Evolutionary conservation across 1,140 invertebrate genomes (phyloP).

Genomic region (Heliconius hermathena): DNA sequence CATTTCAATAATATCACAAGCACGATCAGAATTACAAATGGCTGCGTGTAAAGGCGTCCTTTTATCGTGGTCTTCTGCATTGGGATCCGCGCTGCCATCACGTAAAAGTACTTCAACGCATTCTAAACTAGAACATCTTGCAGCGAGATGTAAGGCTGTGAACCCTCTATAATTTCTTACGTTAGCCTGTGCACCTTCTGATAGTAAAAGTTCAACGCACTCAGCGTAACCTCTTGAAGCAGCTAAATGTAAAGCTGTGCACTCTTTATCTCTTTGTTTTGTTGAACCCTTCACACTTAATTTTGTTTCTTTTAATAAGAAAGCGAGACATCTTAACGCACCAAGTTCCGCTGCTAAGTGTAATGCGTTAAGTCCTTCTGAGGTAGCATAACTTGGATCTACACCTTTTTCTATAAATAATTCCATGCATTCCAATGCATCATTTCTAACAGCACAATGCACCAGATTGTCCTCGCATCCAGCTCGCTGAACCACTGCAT

Average conservation of each 20-base stretch:
- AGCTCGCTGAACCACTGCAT: slow-evolving; percentile 73
- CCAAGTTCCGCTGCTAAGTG: slow-evolving; percentile 84
- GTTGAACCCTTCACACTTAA: slow-evolving; percentile 70
- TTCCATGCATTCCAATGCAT: slow-evolving; percentile 82
- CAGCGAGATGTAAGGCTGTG: slow-evolving; percentile 84
- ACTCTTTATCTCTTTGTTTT: slow-evolving; percentile 81
- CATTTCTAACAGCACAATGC: slow-evolving; percentile 83
- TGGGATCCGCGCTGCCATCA: slow-evolving; percentile 81
- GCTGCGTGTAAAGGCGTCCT: slow-evolving; percentile 84
- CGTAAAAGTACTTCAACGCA: slow-evolving; percentile 82
- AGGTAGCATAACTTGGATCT: slow-evolving; percentile 80
- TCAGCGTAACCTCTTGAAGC: slow-evolving; percentile 85
- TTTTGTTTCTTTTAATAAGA: slow-evolving; percentile 80
- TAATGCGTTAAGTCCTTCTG: slow-evolving; percentile 82
- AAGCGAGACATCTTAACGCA: slow-evolving; percentile 78
- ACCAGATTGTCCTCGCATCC: slow-evolving; percentile 81
- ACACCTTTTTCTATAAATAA: slow-evolving; percentile 81
- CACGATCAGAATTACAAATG: slow-evolving; percentile 80
- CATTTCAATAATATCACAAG: slow-evolving; percentile 82
- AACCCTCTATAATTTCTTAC: slow-evolving; percentile 83
- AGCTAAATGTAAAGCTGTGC: slow-evolving; percentile 86
- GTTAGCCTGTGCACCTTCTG: slow-evolving; percentile 83
- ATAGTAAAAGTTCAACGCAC: slow-evolving; percentile 83
- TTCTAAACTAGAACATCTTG: slow-evolving; percentile 82
- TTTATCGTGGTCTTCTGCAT: slow-evolving; percentile 82